These are phyloP conservation scores for Liparis tanakae DNA, from an alignment of 2,797 vertebrate genomes.

Conservation along the genomic window DNA sequence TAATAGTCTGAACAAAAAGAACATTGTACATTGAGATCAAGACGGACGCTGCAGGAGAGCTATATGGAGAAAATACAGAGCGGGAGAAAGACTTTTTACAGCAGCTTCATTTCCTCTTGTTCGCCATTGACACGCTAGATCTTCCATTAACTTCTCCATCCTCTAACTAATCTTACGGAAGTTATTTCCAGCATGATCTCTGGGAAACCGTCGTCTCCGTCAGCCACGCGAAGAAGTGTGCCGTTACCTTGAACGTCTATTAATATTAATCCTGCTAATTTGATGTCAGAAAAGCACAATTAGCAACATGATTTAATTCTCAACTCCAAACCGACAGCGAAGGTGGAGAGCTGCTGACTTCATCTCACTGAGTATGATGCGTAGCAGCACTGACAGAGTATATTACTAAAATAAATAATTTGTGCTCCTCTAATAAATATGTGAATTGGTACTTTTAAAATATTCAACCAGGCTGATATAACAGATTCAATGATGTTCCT, in stretches of 20 bases:
- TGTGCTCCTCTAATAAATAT: conserved; percentile 1
- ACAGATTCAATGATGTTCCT: background rate
- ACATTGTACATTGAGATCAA: conserved; percentile 8
- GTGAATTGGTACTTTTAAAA: background rate
- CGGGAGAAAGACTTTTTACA: conserved; percentile 2
- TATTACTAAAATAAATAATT: conserved; percentile 6
- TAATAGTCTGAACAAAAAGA: conserved; percentile 51
- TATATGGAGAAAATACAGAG: conserved; percentile 20
- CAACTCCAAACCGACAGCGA: conserved; percentile 7
- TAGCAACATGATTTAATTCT: conserved; percentile 44
- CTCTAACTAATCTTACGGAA: background rate
- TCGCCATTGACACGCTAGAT: background rate
- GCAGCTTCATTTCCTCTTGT: conserved; percentile 23
- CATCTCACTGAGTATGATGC: conserved; percentile 9
- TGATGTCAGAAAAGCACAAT: conserved; percentile 16
- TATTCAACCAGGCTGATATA: background rate
- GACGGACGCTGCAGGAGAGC: conserved; percentile 17
- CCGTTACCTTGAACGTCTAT: conserved; percentile 42
- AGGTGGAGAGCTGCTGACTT: conserved; percentile 11
- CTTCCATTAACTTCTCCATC: conserved; percentile 1
- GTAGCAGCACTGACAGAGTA: background rate
- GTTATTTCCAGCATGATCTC: background rate
- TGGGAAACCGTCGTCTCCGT: conserved; percentile 7
- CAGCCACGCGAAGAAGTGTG: background rate
- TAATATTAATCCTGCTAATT: conserved; percentile 42